Base-by-base conservation (phyloP, 2,797 vertebrate genomes). In the Cossypha heuglini region DNA sequence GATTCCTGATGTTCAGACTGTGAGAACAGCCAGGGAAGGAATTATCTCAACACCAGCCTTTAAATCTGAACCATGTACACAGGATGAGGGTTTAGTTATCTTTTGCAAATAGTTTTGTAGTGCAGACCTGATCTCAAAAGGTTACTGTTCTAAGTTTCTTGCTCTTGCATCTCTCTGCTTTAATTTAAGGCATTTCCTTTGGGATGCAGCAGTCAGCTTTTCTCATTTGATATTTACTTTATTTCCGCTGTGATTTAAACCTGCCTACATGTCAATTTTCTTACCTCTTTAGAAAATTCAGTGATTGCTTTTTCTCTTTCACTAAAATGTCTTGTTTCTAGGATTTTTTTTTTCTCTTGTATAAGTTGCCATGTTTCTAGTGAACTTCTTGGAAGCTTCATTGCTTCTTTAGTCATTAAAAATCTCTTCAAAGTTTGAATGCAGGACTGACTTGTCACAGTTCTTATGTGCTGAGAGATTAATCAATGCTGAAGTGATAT, bases 201-300 rank as follows among this genome's bases (percentile, higher is more conserved):
- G 81, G 78, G 88, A 92, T 77, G 55, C 10, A 91, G 61, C 25
- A 89, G 46, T 62, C 86, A 88, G 28, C 57, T 83, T 55, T 93
- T 75, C 82, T 93, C 69, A 78, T 92, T 93, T 94, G 83, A 62
- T 95, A 96, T 95, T 96, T 95, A 88, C 73, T 90, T 97, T 86
- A 91, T 83, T 89, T 96, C 88, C 40, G 13, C 68, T 94, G 88
- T 91, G 84, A 86, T 80, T 94, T 89, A 92, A 87, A 83, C 62
- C n/a, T 92, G 35, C 67, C 86, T 91, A 80, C 51, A n/a, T 38
- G 49, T 80, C 35, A 82, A 82, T 95, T 93, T 89, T 59, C 49
- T 93, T 15, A 87, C 11, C 33, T 92, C 55, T 92, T 74, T 33
- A 74, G 78, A 94, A 96, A 85, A 25, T 37, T 76, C 35, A 64